phyloP scores from a whole-genome alignment of 2,113 vertebrate genomes.

The Psephotus haematonotus region DNA sequence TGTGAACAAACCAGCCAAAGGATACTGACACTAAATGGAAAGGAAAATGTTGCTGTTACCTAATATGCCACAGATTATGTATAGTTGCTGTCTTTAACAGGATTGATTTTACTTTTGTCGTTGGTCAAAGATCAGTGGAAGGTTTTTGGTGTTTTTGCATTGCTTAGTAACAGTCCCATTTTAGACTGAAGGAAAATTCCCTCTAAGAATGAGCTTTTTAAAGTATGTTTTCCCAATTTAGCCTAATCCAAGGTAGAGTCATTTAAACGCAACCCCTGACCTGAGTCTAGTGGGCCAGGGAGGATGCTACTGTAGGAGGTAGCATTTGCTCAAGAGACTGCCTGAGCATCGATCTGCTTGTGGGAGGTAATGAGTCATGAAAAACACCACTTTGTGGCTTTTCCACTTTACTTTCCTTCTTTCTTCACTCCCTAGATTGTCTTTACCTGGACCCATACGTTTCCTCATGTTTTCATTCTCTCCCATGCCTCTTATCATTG shows the following conservation, averaged over 20 bases:
- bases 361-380: not conserved
- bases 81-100: not conserved
- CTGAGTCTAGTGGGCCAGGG: rapidly evolving
- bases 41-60: not conserved
- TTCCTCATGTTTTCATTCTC: not conserved
- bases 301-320: not conserved
- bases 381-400: not conserved
- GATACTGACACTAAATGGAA: not conserved
- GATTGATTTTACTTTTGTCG: not conserved
- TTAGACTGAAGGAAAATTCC: not conserved
- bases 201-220: not conserved
- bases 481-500: not conserved
- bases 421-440: not conserved
- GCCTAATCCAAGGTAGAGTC: not conserved
- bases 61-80: not conserved
- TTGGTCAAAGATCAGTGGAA: not conserved
- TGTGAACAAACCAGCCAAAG: not conserved
- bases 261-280: not conserved
- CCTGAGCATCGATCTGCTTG: not conserved
- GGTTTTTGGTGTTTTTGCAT: not conserved
- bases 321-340: not conserved
- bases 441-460: not conserved
- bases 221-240: not conserved
- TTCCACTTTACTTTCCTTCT: not conserved
- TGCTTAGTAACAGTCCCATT: not conserved